A percentile compares a stretch with the other conserved stretches of the same genome.
phyloP scores from a whole-genome alignment of 2,113 vertebrate genomes.

The Macroglossus sobrinus region DNA sequence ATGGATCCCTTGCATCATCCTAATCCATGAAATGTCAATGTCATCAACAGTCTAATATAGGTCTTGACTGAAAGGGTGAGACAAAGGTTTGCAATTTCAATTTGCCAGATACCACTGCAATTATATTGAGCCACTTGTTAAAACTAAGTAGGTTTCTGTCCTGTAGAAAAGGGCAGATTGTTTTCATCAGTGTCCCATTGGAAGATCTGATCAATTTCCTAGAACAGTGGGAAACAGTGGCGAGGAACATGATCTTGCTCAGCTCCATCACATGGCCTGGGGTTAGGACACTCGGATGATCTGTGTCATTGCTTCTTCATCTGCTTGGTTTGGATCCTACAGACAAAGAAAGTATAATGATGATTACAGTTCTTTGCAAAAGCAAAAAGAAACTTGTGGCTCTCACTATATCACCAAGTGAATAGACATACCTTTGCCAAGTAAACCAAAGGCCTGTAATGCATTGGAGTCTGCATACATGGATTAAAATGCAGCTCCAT shows the following conservation, averaged over 20 bases:
- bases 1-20: constrained; percentile 53
- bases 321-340: constrained; percentile 88
- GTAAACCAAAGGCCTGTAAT: not conserved
- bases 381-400: not conserved
- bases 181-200: constrained; percentile 65
- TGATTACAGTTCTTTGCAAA: not conserved
- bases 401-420: not conserved
- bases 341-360: constrained; percentile 51
- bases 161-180: constrained; percentile 78
- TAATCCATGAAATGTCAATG: constrained; percentile 63
- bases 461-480: not conserved
- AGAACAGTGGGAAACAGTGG: constrained; percentile 67
- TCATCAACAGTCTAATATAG: constrained; percentile 46
- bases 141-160: constrained; percentile 72
- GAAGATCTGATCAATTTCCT: constrained; percentile 67
- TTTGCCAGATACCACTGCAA: constrained; percentile 59
- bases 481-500: not conserved
- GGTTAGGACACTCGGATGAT: constrained; percentile 96
- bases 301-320: constrained; percentile 94
- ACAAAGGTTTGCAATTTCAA: constrained; percentile 57
- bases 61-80: constrained; percentile 62
- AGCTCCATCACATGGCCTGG: constrained; percentile 41
- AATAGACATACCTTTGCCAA: not conserved
- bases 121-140: constrained; percentile 73
- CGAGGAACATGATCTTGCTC: constrained; percentile 61